Conservation (phyloP, 2,113 vertebrate genomes). For the Balaenoptera acutorostrata region DNA sequence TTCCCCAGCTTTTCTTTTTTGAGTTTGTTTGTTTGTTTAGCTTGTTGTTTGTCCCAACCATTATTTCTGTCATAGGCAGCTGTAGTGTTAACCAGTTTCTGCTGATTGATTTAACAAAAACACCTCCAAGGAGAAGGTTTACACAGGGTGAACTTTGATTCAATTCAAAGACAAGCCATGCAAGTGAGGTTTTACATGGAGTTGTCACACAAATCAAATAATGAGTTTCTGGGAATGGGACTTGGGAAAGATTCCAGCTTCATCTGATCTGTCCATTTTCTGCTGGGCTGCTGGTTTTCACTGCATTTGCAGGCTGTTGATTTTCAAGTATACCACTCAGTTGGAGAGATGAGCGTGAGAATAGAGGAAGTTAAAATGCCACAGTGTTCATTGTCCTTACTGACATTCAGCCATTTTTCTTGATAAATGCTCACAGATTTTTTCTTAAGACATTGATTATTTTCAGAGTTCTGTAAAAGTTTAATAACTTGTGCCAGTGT, state of each 20-base stretch:
- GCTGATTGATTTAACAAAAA: neutral
- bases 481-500: neutral
- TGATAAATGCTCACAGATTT: neutral
- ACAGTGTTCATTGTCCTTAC: neutral
- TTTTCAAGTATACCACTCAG: neutral
- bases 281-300: neutral
- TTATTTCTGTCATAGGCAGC: neutral
- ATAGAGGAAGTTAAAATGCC: neutral
- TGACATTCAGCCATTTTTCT: neutral
- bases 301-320: neutral
- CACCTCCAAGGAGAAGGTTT: neutral
- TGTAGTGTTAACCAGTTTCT: neutral
- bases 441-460: neutral
- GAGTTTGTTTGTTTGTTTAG: neutral
- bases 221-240: neutral
- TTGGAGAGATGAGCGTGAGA: neutral
- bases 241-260: neutral
- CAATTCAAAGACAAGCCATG: neutral
- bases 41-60: neutral
- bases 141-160: neutral
- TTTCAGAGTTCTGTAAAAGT: neutral
- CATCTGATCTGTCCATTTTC: neutral
- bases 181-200: neutral
- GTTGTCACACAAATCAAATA: neutral
- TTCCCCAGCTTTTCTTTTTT: neutral